Conservation (phyloP, 2,113 vertebrate genomes). For the Struthidea cinerea region DNA sequence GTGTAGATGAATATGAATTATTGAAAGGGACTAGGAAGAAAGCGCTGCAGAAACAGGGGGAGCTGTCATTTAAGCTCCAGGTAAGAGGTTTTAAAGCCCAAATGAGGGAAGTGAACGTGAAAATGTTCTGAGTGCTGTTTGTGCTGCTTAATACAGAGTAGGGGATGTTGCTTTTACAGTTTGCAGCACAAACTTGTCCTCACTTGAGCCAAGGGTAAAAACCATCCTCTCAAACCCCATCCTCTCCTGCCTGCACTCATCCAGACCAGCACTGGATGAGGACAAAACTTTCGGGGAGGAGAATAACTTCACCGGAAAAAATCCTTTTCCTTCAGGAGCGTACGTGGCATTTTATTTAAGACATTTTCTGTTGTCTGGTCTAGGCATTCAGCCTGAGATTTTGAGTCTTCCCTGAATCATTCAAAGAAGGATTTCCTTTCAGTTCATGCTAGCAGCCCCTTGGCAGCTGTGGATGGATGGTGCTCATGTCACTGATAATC, state of each 20-base stretch:
- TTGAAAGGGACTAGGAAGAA: not conserved
- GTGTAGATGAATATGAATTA: slow-evolving; percentile 28
- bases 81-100: not conserved
- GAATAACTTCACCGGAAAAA: not conserved
- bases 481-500: not conserved
- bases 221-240: not conserved
- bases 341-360: not conserved
- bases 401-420: not conserved
- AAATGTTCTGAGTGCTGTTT: not conserved
- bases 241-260: not conserved
- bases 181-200: not conserved
- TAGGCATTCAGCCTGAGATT: not conserved
- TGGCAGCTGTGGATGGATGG: not conserved
- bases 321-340: not conserved
- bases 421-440: not conserved
- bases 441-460: not conserved
- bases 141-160: not conserved
- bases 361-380: not conserved
- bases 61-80: slow-evolving; percentile 1
- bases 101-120: not conserved
- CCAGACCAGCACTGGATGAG: not conserved
- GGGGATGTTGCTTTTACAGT: not conserved
- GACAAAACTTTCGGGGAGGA: not conserved
- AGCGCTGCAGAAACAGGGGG: not conserved
- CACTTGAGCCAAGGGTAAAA: not conserved